Evolutionary conservation across 2,888 invertebrate species (phyloP), one percentile per base, ranked within the genome.

Genomic region (Diabrotica balteata): DNA sequence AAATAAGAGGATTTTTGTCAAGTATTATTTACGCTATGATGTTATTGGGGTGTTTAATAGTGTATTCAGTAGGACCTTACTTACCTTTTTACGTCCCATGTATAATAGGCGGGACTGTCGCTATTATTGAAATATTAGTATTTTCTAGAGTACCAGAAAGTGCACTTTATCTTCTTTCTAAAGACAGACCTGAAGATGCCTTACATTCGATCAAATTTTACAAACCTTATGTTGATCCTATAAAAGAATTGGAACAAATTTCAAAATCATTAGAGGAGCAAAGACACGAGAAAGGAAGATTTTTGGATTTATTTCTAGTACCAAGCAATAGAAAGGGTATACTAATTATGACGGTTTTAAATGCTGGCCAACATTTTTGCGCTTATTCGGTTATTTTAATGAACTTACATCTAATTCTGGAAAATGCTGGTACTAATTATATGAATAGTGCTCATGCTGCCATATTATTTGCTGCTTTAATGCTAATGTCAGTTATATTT

Each of bases 351-450:
- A 77, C 80, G 0, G 80, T 83, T 5, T 69, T 84, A 51, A 84
- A 84, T 65, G 81, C 78, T 3, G 78, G 80, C 0, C 84, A 84
- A 73, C 84, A 84, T 72, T 81, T 84, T 65, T 81, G 81, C 50
- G 80, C 83, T 46, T 82, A 84, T 45, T 82, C 81, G 59, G 83
- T 84, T 4, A 82, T 84, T 60, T 66, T 84, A 11, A 84, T 84
- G 84, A 84, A 84, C 64, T 72, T 84, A 9, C 84, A 84, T 67
- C 73, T 78, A 8, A 84, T 84, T 67, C 67, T 84, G 10, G 72
- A 76, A 17, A 79, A 80, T 62, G 83, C 83, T 0, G 81, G 80
- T 8, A 80, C 81, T 2, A 78, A 80, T 49, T 79, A 84, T 58
- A 73, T 79, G 42, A 73, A 80, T 5, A 73, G 80, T 0, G 75